Base-by-base conservation (phyloP, 2,888 invertebrate species). In the Dyspetes luteomarginatus region DNA sequence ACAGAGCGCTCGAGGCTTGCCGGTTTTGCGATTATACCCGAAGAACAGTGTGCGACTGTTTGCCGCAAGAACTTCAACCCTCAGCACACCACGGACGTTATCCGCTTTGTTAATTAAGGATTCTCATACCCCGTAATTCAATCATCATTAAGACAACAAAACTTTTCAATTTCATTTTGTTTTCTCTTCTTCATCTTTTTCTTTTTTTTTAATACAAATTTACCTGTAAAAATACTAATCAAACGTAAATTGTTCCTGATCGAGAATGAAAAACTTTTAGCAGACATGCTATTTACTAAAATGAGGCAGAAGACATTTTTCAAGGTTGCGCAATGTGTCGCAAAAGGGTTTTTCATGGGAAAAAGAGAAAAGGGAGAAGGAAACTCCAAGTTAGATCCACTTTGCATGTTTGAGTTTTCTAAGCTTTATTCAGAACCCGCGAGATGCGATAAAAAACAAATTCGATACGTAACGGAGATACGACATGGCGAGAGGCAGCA, bases 331-430 rank as follows among this genome's bases (percentile, higher is more conserved):
- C n/a, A n/a, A n/a, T 56, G 56, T 45, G 43, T 56, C 41, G 45
- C 56, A 43, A 52, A 62, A 26, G 24, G 50, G 36, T n/a, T 60
- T 55, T 58, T 36, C 36, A 17, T 9, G 4, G 3, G 22, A 28
- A n/a, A 30, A n/a, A n/a, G n/a, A 30, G 22, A 55, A 41, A 12
- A 9, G 68, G 17, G 28, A 24, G 9, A 7, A 55, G 64, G 41
- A 50, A 43, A 50, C 58, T 30, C 65, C 64, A 19, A 36, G 19
- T 52, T 41, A 68, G 78, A 82, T 82, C 74, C 75, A 75, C 77
- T 82, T 81, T 84, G 82, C 82, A 84, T 82, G 81, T 75, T 72
- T 74, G 72, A 77, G 73, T 78, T 76, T 68, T 64, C 69, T 45
- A 36, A 65, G 22, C 28, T 75, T 30, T 19, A 36, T 12, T n/a